Evolutionary conservation across 2,113 vertebrate genomes (phyloP).

Genomic region (Crotalus horridus): DNA sequence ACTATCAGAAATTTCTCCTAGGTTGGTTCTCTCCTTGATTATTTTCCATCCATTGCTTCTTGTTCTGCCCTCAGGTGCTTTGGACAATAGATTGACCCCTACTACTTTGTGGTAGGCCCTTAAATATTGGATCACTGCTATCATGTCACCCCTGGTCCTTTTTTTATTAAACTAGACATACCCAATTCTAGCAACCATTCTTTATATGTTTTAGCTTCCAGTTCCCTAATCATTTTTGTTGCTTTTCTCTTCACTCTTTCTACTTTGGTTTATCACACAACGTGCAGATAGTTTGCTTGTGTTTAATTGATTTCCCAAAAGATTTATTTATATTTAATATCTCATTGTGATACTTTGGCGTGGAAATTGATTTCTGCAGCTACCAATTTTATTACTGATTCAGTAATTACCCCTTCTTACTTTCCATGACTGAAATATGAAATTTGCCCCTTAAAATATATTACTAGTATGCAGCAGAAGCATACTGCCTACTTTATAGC

Average conservation of each 20-base stretch:
- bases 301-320: background rate
- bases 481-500: background rate
- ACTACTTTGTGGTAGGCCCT: background rate
- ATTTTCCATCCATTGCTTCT: background rate
- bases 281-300: too few species aligned
- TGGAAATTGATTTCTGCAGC: background rate
- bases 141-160: background rate
- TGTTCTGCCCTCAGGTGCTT: background rate
- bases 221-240: too few species aligned
- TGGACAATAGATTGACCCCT: background rate
- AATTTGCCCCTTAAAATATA: background rate
- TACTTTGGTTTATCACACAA: too few species aligned
- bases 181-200: too few species aligned
- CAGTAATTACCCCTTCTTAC: background rate
- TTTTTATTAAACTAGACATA: too few species aligned
- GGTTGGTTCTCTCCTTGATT: background rate
- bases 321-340: background rate
- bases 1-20: background rate
- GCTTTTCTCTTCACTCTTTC: too few species aligned
- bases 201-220: too few species aligned
- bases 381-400: background rate
- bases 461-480: background rate
- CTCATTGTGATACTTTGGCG: background rate
- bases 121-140: background rate
- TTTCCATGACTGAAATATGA: background rate